Conservation (phyloP, 2,888 invertebrate genomes). For the Harpalus rufipes region DNA sequence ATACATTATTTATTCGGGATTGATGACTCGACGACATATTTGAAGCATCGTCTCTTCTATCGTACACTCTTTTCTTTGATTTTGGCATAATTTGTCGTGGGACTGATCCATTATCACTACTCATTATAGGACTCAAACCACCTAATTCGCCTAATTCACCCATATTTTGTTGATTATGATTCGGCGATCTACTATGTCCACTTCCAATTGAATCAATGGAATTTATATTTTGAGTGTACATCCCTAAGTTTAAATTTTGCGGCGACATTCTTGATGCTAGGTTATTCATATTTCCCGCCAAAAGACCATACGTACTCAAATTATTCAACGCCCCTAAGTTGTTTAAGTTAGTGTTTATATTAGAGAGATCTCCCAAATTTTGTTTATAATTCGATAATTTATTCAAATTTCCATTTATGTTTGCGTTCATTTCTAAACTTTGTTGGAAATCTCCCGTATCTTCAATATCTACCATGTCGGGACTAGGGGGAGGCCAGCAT, state of each 20-base stretch:
- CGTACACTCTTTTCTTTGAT: conserved; percentile 58
- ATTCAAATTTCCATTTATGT: conserved; percentile 66
- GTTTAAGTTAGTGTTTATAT: conserved; percentile 58
- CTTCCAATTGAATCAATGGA: conserved; percentile 64
- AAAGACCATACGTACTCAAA: conserved; percentile 64
- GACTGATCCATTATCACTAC: conserved; percentile 68
- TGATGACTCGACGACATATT: conserved; percentile 5
- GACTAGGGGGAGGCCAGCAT: conserved; percentile 77
- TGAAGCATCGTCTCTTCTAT: conserved; percentile 56
- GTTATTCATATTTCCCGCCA: conserved; percentile 64
- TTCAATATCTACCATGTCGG: conserved; percentile 68
- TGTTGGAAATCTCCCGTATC: conserved; percentile 62
- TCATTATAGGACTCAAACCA: conserved; percentile 67
- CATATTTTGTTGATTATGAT: conserved; percentile 53
- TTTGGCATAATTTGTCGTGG: conserved; percentile 64
- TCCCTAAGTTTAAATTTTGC: conserved; percentile 63
- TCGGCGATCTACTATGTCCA: conserved; percentile 62
- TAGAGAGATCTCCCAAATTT: conserved; percentile 65
- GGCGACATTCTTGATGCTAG: conserved; percentile 62
- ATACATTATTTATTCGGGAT: conserved; percentile 40
- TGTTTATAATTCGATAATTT: conserved; percentile 68
- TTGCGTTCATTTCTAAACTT: conserved; percentile 65
- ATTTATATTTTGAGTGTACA: conserved; percentile 67
- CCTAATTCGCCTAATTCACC: conserved; percentile 65
- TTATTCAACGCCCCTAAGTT: conserved; percentile 67